Evolutionary conservation across 2,888 invertebrate genomes (phyloP), one percentile per base, ranked within the genome.

Genomic region (Pristionchus maxplancki): DNA sequence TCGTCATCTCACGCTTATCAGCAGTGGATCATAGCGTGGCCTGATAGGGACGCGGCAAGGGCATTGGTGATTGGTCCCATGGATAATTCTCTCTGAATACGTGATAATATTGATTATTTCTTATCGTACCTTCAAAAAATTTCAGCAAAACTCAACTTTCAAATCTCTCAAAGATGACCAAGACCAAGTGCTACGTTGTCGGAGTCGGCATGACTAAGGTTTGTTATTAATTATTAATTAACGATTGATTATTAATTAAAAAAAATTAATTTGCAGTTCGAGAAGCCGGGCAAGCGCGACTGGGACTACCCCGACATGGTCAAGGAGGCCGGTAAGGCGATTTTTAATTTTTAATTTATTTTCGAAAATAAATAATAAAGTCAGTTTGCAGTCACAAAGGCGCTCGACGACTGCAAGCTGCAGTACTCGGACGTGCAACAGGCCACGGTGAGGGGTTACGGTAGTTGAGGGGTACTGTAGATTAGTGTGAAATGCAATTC

Each of bases 241-340:
- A 53, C 6, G 17, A 28, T 85, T 28, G 31, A 15, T 31, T 48
- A 71, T 28, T 62, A 58, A 58, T 78, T 40, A 37, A 28, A n/a
- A 37, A 24, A 78, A 5, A 53, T 53, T 20, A 37, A 62, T n/a
- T n/a, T 91, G 34, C 53, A 93, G 96, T 99, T 99, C 95, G 97
- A 97, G 94, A 99, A 98, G 95, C 99, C 99, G 82, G 98, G 93
- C 85, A 91, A 96, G 84, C 96, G 96, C 86, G 96, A 97, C 92
- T 96, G 97, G 93, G 98, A 99, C 95, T 99, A 99, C 95, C 98
- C 99, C 0, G 97, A 98, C 92, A 96, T 98, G 96, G 98, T 97
- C 28, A 97, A 97, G 94, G 98, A 99, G 96, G 97, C 98, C 1
- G 95, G 95, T 95, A 71, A 89, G 71, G 2, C 15, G 17, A 31